phyloP scores from a whole-genome alignment of 2,113 vertebrate genomes.

The Cygnus buccinator region DNA sequence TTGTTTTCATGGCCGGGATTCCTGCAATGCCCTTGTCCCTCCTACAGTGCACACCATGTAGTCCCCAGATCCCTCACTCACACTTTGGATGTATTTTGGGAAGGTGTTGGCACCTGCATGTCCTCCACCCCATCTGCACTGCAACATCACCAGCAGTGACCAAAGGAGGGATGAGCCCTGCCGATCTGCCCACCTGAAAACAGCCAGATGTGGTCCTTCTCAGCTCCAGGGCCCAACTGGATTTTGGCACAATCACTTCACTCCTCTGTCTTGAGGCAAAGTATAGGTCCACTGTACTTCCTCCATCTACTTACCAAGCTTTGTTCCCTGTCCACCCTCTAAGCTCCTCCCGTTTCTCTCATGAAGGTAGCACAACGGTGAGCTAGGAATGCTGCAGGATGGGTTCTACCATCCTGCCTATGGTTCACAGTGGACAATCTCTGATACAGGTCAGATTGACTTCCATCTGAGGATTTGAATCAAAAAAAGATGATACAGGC shows the following conservation, averaged over 20 bases:
- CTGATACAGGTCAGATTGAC: background rate
- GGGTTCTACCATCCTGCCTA: background rate
- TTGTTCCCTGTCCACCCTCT: background rate
- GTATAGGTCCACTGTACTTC: background rate
- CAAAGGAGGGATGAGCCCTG: background rate
- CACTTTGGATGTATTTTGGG: background rate
- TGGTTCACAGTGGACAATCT: background rate
- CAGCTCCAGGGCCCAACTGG: background rate
- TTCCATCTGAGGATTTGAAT: background rate
- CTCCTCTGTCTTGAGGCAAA: background rate
- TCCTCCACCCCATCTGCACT: background rate
- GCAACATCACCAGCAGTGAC: background rate
- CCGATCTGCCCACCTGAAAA: background rate
- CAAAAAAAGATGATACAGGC: background rate
- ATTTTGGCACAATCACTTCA: background rate
- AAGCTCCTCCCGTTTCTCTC: background rate
- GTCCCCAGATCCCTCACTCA: rapidly evolving
- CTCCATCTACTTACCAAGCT: background rate
- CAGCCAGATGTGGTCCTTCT: rapidly evolving
- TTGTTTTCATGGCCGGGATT: background rate
- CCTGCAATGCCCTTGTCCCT: background rate
- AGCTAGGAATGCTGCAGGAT: background rate
- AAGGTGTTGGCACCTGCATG: rapidly evolving
- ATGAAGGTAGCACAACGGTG: background rate
- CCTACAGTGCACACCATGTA: rapidly evolving